Evolutionary conservation across 2,797 vertebrate genomes (phyloP), one percentile per base, ranked within the genome.

Genomic region (Odontamblyopus rebecca): DNA sequence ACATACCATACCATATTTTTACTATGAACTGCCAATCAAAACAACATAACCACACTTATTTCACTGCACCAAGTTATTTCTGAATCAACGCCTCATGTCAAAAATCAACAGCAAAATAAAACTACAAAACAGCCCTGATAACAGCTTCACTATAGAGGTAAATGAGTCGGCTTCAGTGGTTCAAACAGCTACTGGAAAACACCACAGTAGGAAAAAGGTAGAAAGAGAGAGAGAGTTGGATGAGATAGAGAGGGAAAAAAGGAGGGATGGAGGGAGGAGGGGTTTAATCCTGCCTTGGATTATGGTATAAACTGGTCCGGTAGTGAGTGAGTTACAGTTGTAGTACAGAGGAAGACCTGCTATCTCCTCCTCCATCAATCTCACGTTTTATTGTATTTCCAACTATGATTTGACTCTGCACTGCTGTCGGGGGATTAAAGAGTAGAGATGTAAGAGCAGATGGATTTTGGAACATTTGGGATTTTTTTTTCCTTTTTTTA

Each of bases 211-310:
- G 26, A 18, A 30, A 15, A n/a, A 8, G 56, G 5, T 29, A 27
- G 61, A 64, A 61, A 4, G 64, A 64, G 73, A 29, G 66, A 77
- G 80, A 3, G 26, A 71, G 69, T 70, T 56, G 60, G 81, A 80
- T 60, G 61, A 65, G 41, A 27, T 70, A 73, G 76, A 66, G 62
- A 69, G 65, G 65, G 44, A 69, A 48, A 44, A 71, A 73, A 65
- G 48, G 69, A 84, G 59, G 66, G 74, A 86, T 79, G 68, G 78
- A 85, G 84, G 89, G 88, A 57, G 54, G 91, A 89, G 90, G 93
- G 90, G 89, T 92, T 93, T 94, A 95, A 95, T 95, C 93, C 91
- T 84, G 86, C 18, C 61, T 80, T 91, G 91, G 85, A 80, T 95
- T 95, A 95, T 89, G 77, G 86, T 89, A 86, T 89, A 92, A 91